A percentile compares a stretch with the other conserved stretches of the same genome.
Conservation (phyloP, 2,797 vertebrate species). For the Enteromius radiatus region DNA sequence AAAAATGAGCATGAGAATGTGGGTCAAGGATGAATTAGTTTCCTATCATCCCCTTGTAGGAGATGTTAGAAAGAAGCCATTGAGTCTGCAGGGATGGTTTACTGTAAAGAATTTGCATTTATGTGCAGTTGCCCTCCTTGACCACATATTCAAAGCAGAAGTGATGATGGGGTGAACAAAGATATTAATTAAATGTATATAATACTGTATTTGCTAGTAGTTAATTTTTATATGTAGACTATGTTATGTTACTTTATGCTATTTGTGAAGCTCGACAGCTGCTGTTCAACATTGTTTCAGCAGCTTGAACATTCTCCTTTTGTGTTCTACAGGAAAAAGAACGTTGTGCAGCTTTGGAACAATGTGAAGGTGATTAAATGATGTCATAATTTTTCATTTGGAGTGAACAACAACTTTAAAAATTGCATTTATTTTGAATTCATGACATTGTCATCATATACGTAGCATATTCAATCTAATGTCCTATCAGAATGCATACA, state of each 20-base stretch:
- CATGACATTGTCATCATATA: not conserved
- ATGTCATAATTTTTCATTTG: not conserved
- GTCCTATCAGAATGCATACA: not conserved
- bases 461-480: not conserved
- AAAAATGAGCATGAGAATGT: conserved; percentile 45
- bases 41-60: conserved; percentile 16
- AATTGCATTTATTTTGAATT: not conserved
- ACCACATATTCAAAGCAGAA: not conserved
- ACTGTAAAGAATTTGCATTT: conserved; percentile 25
- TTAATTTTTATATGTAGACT: not conserved
- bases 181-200: not conserved
- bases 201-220: not conserved
- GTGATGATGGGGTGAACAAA: conserved; percentile 9
- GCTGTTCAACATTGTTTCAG: not conserved
- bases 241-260: not conserved
- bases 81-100: conserved; percentile 30
- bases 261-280: not conserved
- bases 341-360: not conserved
- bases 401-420: not conserved
- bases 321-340: not conserved
- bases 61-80: conserved; percentile 17
- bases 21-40: conserved; percentile 53
- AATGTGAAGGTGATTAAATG: not conserved
- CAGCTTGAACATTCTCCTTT: not conserved
- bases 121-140: conserved; percentile 3